These are phyloP conservation scores for Eulemur albifrons DNA, from an alignment of 2,797 vertebrate genomes.

Conservation along the genomic window DNA sequence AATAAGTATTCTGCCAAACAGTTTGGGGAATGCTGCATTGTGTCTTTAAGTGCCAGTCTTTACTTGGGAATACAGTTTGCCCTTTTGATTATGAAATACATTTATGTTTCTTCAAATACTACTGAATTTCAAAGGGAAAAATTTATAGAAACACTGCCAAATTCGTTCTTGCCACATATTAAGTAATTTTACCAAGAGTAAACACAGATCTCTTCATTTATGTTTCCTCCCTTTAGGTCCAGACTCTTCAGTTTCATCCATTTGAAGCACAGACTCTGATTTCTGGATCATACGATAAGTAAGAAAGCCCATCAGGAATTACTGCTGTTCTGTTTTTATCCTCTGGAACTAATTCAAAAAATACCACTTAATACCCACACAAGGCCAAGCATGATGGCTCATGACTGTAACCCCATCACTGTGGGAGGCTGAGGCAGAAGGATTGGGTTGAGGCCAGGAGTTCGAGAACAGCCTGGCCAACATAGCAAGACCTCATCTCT, in stretches of 20 bases:
- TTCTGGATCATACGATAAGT: slow-evolving; percentile 98
- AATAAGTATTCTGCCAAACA: background rate
- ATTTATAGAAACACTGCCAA: background rate
- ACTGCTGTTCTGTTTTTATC: background rate
- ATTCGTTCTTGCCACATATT: background rate
- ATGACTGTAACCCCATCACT: background rate
- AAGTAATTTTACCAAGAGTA: background rate
- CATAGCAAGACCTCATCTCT: background rate
- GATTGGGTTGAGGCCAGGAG: too few species aligned
- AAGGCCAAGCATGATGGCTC: background rate
- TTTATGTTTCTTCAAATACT: background rate
- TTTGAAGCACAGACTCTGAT: slow-evolving; percentile 97
- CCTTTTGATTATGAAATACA: background rate
- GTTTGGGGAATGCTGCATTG: background rate
- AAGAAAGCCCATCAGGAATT: slow-evolving; percentile 69
- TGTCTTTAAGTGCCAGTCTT: background rate
- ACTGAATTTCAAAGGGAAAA: background rate
- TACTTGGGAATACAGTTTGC: background rate
- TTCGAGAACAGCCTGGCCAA: background rate
- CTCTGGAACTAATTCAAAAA: background rate
- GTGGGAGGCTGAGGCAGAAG: background rate
- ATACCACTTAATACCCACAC: background rate
- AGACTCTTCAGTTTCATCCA: slow-evolving; percentile 95
- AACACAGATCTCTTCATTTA: background rate
- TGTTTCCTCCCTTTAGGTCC: slow-evolving; percentile 87